Percentiles rank a stretch among this genome's conserved stretches.
These are phyloP conservation scores for Gallinago jamesoni DNA, from an alignment of 2,113 vertebrate species.

Conservation along the genomic window DNA sequence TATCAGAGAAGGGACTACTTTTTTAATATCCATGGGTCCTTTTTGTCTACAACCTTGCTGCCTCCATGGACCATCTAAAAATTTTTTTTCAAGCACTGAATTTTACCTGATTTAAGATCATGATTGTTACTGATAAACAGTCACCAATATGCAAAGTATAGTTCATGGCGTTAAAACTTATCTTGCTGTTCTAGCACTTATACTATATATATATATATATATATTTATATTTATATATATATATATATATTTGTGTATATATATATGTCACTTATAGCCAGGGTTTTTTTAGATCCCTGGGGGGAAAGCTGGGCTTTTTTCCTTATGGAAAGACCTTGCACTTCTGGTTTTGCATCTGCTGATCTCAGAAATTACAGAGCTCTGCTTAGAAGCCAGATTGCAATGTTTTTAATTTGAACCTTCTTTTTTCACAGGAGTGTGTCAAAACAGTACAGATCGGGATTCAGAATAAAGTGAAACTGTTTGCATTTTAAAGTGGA, in stretches of 20 bases:
- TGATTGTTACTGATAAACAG: neutral
- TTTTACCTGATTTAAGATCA: neutral
- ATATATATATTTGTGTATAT: no score
- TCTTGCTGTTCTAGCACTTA: neutral
- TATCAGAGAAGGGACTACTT: neutral
- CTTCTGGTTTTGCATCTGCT: neutral
- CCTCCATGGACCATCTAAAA: neutral
- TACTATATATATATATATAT: neutral
- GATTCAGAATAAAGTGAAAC: neutral
- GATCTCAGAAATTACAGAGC: neutral
- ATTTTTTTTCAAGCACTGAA: neutral
- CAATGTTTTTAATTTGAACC: neutral
- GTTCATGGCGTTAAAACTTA: neutral
- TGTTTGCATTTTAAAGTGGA: neutral
- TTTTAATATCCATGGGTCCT: neutral
- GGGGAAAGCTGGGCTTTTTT: neutral
- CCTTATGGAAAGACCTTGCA: neutral
- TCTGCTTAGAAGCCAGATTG: neutral
- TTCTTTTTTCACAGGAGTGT: fast-evolving
- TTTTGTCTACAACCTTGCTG: neutral
- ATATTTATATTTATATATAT: no score
- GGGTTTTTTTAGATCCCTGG: neutral
- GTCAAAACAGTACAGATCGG: neutral
- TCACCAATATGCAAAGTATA: neutral
- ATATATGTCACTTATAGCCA: neutral